Base-by-base conservation (phyloP, 2,888 invertebrate genomes). In the Melinaea menophilus region DNA sequence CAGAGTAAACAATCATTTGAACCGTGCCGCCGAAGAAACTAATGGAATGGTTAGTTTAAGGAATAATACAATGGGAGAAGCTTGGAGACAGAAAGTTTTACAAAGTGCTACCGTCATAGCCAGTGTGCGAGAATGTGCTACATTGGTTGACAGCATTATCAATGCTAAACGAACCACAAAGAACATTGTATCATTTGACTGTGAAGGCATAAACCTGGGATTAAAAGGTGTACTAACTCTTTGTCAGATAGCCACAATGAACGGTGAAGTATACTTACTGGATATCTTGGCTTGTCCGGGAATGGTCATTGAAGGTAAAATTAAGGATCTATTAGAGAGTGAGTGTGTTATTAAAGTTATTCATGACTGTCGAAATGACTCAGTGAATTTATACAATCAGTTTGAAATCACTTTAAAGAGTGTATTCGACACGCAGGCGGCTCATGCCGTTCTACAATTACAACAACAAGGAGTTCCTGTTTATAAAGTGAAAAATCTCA, bases 351-450 rank as follows among this genome's bases (percentile, higher is more conserved):
- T 96, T 63, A 98, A 98, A 92, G 96, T 98, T 62, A 95, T 97
- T 77, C 98, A 98, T 82, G 98, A 98, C 81, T 98, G 97, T 79
- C 93, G 97, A 68, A 97, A 97, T 84, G 97, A 97, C 88, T 96
- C 97, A 65, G 95, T 95, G 56, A 97, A 96, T 89, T 92, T 98
- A 72, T 95, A 94, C 87, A 93, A 94, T 80, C 97, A 98, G 80
- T 97, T 95, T 90, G 95, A 95, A 71, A 95, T 98, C 70, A 93
- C 94, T 61, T 86, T 98, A 74, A 93, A 93, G 69, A 95, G 95
- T 85, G 96, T 98, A 59, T 98, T 98, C 82, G 98, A 98, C 81
- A 98, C 98, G 46, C 98, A 96, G 92, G 95, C 96, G 47, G 98
- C 98, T 54, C 97, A 98, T 85, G 96, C 98, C 61, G 95, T 98